These are phyloP conservation scores for Botia almorhae DNA, from an alignment of 2,797 vertebrate genomes.

Conservation along the genomic window DNA sequence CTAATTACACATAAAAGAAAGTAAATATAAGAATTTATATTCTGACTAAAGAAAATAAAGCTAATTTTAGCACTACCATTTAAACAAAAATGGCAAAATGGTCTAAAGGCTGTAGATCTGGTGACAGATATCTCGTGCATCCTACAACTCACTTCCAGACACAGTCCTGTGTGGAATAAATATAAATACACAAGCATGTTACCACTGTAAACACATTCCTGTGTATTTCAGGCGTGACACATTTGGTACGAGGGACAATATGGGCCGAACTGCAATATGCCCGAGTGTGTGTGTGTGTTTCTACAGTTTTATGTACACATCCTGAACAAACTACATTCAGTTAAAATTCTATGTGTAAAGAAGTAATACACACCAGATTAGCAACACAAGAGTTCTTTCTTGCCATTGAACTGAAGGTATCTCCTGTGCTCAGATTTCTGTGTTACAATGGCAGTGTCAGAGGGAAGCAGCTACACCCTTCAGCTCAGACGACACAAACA, in stretches of 20 bases:
- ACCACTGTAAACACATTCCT: constrained; percentile 40
- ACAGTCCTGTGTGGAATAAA: not conserved
- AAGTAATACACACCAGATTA: not conserved
- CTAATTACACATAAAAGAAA: too few relatives aligned
- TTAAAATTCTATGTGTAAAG: not conserved
- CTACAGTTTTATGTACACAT: not conserved
- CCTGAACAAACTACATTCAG: not conserved
- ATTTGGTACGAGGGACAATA: constrained; percentile 40
- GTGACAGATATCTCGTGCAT: too few relatives aligned
- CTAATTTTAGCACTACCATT: too few relatives aligned
- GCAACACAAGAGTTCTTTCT: not conserved
- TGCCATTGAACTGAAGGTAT: not conserved
- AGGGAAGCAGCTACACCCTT: constrained; percentile 24
- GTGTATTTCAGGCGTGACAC: constrained; percentile 46
- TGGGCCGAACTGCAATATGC: constrained; percentile 35
- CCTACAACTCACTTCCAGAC: not conserved
- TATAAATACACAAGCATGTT: constrained; percentile 12
- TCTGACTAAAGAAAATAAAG: too few relatives aligned
- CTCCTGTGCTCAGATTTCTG: not conserved
- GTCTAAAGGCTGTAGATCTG: not conserved
- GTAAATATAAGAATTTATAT: too few relatives aligned
- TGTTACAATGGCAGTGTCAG: constrained; percentile 9
- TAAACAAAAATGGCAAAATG: not conserved
- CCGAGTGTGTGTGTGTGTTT: constrained; percentile 4
- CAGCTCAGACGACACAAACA: constrained; percentile 29